These are phyloP conservation scores for Dicyrtomina minuta DNA, from an alignment of 2,888 invertebrate species.

Conservation along the genomic window DNA sequence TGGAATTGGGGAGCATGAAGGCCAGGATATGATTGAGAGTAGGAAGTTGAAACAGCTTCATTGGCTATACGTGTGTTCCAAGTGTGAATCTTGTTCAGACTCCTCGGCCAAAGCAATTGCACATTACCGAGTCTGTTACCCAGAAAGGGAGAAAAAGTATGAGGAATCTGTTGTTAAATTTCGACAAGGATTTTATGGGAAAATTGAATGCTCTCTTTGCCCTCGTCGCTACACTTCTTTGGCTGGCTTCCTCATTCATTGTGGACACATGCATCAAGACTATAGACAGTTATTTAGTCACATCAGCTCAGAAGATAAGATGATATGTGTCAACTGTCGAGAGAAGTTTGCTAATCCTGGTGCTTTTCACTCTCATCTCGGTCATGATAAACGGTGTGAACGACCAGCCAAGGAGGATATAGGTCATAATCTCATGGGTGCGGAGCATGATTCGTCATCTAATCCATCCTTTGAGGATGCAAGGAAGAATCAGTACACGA, in stretches of 20 bases:
- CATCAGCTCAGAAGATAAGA: slow-evolving; percentile 40
- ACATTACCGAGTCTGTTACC: slow-evolving; percentile 46
- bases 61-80: slow-evolving; percentile 51
- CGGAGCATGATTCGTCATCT: slow-evolving; percentile 11
- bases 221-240: slow-evolving; percentile 44
- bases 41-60: slow-evolving; percentile 49
- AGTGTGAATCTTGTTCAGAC: slow-evolving; percentile 47
- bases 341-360: slow-evolving; percentile 38
- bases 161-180: slow-evolving; percentile 46
- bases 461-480: slow-evolving; percentile 19
- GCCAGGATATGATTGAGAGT: slow-evolving; percentile 37
- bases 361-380: slow-evolving; percentile 45
- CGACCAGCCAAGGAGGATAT: slow-evolving; percentile 2
- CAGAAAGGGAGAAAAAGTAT: slow-evolving; percentile 37
- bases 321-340: slow-evolving; percentile 46
- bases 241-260: slow-evolving; percentile 49
- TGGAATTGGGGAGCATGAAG: slow-evolving; percentile 39
- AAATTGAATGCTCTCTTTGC: slow-evolving; percentile 47
- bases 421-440: neutral
- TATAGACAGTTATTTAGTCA: slow-evolving; percentile 42
- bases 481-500: slow-evolving; percentile 21
- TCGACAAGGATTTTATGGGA: slow-evolving; percentile 51
- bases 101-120: slow-evolving; percentile 40
- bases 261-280: slow-evolving; percentile 47
- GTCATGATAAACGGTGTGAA: slow-evolving; percentile 20